Conservation (phyloP, 2,797 vertebrate genomes). For the Squalus acanthias region DNA sequence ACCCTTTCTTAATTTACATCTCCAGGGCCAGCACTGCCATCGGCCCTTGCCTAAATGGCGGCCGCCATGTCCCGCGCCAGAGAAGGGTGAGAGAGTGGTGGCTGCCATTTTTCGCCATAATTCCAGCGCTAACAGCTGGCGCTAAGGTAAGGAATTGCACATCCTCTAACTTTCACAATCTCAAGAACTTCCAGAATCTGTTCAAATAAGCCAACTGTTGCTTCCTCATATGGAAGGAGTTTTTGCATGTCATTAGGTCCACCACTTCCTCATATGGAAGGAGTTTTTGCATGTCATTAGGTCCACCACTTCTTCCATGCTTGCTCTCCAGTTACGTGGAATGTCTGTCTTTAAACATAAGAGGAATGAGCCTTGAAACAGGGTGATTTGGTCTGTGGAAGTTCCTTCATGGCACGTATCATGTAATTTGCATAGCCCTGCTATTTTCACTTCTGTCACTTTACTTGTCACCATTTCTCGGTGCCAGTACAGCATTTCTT, state of each 20-base stretch:
- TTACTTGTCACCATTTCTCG: neutral
- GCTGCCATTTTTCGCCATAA: no score
- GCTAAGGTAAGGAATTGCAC: no score
- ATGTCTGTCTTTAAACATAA: neutral
- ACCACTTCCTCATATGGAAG: neutral
- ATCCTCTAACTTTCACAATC: neutral
- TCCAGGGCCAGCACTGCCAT: no score
- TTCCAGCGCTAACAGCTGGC: no score
- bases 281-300: neutral
- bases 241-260: neutral
- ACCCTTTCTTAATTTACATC: no score
- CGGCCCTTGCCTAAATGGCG: no score
- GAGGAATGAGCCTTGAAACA: neutral
- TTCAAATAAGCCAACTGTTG: neutral
- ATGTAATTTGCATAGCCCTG: neutral
- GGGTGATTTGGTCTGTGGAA: neutral
- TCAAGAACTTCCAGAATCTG: neutral
- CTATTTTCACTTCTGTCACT: constrained; percentile 11
- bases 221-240: neutral
- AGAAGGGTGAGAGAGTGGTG: no score
- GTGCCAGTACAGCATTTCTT: neutral
- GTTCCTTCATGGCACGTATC: neutral
- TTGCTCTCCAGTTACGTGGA: neutral
- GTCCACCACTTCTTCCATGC: no score
- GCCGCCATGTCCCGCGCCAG: no score